Conservation (phyloP, 1,140 invertebrate species). For the Heliconius himera region DNA sequence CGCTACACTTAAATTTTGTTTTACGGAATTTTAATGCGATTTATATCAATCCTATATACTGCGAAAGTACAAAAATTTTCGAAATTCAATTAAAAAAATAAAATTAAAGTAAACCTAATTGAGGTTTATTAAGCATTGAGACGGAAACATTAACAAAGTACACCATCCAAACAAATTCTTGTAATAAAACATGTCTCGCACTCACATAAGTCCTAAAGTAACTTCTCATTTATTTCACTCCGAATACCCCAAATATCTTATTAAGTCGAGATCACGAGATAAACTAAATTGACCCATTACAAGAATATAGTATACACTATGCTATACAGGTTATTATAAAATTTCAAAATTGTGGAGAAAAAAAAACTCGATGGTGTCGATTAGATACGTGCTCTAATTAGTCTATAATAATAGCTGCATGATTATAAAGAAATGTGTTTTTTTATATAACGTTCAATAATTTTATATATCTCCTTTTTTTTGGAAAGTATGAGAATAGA, state of each 20-base stretch:
- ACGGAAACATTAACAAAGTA: conserved; percentile 17
- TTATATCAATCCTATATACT: neutral
- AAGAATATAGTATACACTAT: neutral
- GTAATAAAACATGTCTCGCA: conserved; percentile 27
- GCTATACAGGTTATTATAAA: neutral
- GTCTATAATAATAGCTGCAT: no score
- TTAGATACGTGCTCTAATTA: no score
- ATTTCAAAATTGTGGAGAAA: neutral
- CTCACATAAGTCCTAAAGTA: conserved; percentile 28
- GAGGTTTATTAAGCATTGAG: conserved; percentile 13
- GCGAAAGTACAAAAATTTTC: neutral
- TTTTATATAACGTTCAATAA: no score
- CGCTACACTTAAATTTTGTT: neutral
- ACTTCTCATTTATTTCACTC: conserved; percentile 35
- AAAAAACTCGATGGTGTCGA: neutral
- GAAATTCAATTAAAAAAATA: conserved; percentile 13
- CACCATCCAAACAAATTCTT: neutral
- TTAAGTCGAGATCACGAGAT: conserved; percentile 39
- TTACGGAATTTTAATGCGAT: neutral
- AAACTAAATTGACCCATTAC: conserved; percentile 33
- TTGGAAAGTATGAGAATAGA: no score
- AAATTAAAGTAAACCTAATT: conserved; percentile 23
- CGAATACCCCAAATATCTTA: conserved; percentile 32
- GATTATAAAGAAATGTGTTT: no score
- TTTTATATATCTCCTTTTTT: no score